Conservation (phyloP, 2,113 vertebrate species). For the Fukomys damarensis region DNA sequence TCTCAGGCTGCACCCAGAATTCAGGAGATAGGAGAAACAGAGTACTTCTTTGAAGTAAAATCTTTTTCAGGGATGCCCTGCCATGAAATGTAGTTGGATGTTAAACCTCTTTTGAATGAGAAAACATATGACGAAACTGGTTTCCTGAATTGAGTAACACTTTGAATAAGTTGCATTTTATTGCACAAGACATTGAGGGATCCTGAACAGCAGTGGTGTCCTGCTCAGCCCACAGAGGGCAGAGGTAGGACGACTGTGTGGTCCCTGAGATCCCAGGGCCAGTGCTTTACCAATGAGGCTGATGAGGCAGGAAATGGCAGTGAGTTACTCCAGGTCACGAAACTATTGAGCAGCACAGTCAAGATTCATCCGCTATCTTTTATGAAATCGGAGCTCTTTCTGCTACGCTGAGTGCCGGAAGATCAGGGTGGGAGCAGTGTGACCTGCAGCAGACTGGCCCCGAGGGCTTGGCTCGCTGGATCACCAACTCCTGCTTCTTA, state of each 20-base stretch:
- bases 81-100: neutral
- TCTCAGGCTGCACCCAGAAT: neutral
- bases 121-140: neutral
- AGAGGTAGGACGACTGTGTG: fast-evolving
- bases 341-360: neutral
- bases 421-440: neutral
- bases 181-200: neutral
- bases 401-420: fast-evolving
- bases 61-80: neutral
- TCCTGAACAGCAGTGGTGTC: neutral
- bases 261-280: neutral
- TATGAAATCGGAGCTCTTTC: neutral
- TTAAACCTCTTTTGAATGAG: neutral
- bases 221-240: neutral
- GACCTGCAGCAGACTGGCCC: neutral
- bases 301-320: neutral
- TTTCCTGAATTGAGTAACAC: neutral
- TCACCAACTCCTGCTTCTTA: neutral
- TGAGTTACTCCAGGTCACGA: neutral
- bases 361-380: neutral
- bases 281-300: neutral
- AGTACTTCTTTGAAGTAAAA: neutral
- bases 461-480: neutral
- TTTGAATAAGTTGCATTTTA: conserved; percentile 28
- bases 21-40: neutral